phyloP scores from a whole-genome alignment of 2,888 invertebrate species.

The Tetropium fuscum region DNA sequence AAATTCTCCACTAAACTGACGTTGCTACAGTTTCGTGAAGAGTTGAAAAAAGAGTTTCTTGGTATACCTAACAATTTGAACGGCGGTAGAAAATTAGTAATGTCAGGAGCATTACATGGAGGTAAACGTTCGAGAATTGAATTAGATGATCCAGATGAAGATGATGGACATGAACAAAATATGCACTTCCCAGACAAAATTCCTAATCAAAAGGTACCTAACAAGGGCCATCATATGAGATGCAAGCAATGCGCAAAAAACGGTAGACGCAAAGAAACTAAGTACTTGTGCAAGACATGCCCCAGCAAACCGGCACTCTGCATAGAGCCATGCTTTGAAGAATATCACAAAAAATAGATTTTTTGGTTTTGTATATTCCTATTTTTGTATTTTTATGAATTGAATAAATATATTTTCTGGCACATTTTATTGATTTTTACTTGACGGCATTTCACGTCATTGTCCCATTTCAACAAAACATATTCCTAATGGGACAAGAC shows the following conservation, averaged over 20 bases:
- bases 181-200: constrained; percentile 18
- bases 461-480: not conserved
- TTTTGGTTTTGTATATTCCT: constrained; percentile 1
- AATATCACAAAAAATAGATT: constrained; percentile 16
- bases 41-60: constrained; percentile 11
- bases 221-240: constrained; percentile 10
- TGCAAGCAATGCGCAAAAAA: constrained; percentile 10
- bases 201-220: constrained; percentile 11
- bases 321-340: constrained; percentile 18
- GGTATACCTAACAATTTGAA: constrained; percentile 14
- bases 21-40: not conserved
- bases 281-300: constrained; percentile 15
- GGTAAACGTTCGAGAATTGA: constrained; percentile 9
- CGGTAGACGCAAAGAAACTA: constrained; percentile 16
- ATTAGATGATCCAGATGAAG: constrained; percentile 4
- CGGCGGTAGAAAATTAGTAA: constrained; percentile 7
- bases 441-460: not conserved
- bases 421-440: not conserved
- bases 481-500: not conserved
- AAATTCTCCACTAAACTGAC: not conserved
- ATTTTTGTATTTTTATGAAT: not conserved
- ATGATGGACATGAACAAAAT: not conserved
- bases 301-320: constrained; percentile 14
- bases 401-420: not conserved
- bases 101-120: constrained; percentile 1